Base-by-base conservation (phyloP, 2,888 invertebrate species). In the Drosophila antonietae region DNA sequence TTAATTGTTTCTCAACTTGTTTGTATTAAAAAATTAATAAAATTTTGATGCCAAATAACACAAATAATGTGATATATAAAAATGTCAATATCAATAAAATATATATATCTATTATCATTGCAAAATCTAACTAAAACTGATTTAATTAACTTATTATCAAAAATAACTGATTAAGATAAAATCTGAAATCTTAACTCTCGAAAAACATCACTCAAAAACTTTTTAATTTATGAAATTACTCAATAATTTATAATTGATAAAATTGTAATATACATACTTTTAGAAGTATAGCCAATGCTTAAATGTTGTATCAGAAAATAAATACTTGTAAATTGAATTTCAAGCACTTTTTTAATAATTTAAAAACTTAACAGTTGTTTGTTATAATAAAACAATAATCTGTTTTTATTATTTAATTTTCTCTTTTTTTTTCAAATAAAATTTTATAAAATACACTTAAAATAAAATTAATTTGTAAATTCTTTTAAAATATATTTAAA, bases 1-100 rank as follows among this genome's bases (percentile, higher is more conserved):
- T 52, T 57, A 23, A 65, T 53, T 64, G 35, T 35, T 12, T 28
- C 20, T 47, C n/a, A 33, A 28, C 28, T 60, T 53, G 18, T 18
- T 18, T 20, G 0, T 23, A 35, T 23, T 33, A 46, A 3, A 2
- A 14, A 41, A 10, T 56, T 28, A 12, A 31, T 41, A 15, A 20
- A 14, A 2, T 43, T 55, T 3, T 35, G 10, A n/a, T 14, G 41
- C 37, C 8, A n/a, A 1, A 18, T 28, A 43, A 35, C 6, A 18
- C 28, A 35, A 15, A 15, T 9, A 15, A 5, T 49, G 6, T 47
- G 15, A 39, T 28, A 14, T 2, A 28, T 28, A n/a, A 0, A 1
- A 8, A 28, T 47, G 0, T 47, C 31, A 5, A 31, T 20, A 20
- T 20, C 20, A 31, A 49, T n/a, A 3, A 12, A 7, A 33, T 12